Base-by-base conservation (phyloP, 2,113 vertebrate genomes). In the Asarcornis scutulata region DNA sequence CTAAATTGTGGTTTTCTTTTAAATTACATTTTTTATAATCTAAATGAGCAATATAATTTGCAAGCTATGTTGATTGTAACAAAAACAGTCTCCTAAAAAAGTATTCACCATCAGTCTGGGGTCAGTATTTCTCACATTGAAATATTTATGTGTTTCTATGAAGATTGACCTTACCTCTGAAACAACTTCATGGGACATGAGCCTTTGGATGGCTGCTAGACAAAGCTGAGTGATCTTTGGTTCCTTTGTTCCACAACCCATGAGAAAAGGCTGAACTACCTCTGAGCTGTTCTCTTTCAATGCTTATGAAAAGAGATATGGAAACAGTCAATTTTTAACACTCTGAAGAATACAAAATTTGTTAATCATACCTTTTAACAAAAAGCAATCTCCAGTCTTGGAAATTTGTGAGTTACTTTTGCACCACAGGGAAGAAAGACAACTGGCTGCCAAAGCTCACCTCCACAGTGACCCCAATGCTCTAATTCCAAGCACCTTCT, bases 211-310 rank as follows among this genome's bases (percentile, higher is more conserved):
- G 94, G 99, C 99, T 53, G 99, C 98, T 94, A 99, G 97, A 97
- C 99, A 99, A 9, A 99, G 98, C 93, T 99, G 99, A 95, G 99
- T 99, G 96, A 99, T 99, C 98, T 99, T 99, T 92, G 99, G 99
- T 97, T 99, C 99, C 97, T 99, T 99, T 96, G 99, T 99, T 96
- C 99, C 99, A 97, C 99, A 99, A 62, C 99, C 99, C 99, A 99
- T 99, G 82, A 99, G 98, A 95, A 99, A 99, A 66, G 99, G 99
- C 87, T 99, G 99, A 94, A 99, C 99, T 74, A 99, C 99, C 95
- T 99, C 99, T 20, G 99, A 99, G 97, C 99, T 99, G 97, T 99
- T 99, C 94, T 99, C 99, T 98, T 99, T 99, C 97, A 99, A 93
- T 14, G 99, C 99, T 99, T 97, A 94, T 86, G 95, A 97, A 97